Evolutionary conservation across 2,797 vertebrate genomes (phyloP).

Genomic region (Atherinosoma microstoma): DNA sequence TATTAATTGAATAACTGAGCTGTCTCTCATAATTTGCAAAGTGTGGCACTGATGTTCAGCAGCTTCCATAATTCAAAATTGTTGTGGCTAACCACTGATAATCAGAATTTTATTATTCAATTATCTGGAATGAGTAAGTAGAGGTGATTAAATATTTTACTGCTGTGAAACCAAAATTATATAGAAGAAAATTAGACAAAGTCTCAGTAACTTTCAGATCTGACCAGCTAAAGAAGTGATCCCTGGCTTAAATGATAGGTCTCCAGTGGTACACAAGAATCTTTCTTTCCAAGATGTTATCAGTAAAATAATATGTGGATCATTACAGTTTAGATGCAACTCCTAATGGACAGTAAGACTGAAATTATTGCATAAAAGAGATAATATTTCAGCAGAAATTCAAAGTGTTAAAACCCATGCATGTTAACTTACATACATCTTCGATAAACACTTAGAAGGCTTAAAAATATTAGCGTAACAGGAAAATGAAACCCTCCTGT

Average conservation of each 20-base stretch:
- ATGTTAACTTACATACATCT: neutral
- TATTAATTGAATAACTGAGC: constrained; percentile 34
- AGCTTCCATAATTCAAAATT: constrained; percentile 38
- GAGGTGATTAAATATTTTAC: constrained; percentile 28
- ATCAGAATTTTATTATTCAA: constrained; percentile 27
- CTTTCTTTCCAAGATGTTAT: constrained; percentile 1
- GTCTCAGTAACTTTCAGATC: constrained; percentile 12
- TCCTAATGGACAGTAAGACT: neutral
- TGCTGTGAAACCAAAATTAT: constrained; percentile 2
- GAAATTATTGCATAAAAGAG: neutral
- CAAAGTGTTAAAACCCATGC: neutral
- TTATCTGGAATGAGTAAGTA: constrained; percentile 17
- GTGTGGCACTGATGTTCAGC: constrained; percentile 9
- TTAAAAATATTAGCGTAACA: constrained; percentile 6
- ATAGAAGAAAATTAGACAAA: neutral
- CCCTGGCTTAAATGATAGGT: constrained; percentile 1
- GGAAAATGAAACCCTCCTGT: neutral
- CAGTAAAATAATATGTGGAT: neutral
- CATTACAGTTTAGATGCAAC: constrained; percentile 1
- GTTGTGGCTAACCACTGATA: constrained; percentile 20
- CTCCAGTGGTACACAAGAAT: constrained; percentile 8
- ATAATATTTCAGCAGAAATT: neutral
- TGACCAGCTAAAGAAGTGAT: neutral
- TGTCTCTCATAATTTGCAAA: constrained; percentile 15
- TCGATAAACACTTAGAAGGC: neutral